Conservation (phyloP, 2,113 vertebrate species). For the Athene noctua region DNA sequence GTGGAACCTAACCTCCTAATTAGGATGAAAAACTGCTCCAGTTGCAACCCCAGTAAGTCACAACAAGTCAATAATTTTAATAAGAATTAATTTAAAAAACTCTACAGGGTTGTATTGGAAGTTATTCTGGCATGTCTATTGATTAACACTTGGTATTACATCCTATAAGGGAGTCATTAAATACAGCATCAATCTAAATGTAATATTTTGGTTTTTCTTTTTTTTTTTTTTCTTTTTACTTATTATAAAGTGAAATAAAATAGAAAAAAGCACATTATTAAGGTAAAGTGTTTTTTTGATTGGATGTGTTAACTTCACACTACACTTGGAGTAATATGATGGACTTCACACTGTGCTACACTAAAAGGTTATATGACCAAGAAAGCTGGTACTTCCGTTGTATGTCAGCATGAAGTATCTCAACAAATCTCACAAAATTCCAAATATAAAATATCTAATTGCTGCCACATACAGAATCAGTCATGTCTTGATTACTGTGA, state of each 20-base stretch:
- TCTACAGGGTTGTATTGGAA: constrained; percentile 88
- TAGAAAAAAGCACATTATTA: not conserved
- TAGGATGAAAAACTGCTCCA: constrained; percentile 78
- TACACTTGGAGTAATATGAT: not conserved
- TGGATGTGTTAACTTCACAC: not conserved
- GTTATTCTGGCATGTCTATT: constrained; percentile 86
- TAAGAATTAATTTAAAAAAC: constrained; percentile 89
- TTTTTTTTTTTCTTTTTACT: not conserved
- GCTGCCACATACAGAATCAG: not conserved
- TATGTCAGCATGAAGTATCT: not conserved
- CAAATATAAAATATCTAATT: not conserved
- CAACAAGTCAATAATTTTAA: constrained; percentile 89
- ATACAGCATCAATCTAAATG: constrained; percentile 80
- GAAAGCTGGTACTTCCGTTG: not conserved
- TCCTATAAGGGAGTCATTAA: constrained; percentile 89
- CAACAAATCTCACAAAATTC: not conserved
- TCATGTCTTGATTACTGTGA: not conserved
- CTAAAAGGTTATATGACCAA: not conserved
- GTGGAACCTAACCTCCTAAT: constrained; percentile 78
- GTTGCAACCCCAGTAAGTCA: constrained; percentile 75
- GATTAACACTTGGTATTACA: constrained; percentile 94
- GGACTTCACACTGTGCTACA: not conserved
- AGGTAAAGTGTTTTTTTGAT: not conserved
- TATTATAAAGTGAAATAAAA: not conserved
- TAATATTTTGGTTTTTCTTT: constrained; percentile 62